A percentile compares a stretch with the other conserved stretches of the same genome.
phyloP scores from a whole-genome alignment of 2,113 vertebrate genomes.

The Megaceryle maxima region DNA sequence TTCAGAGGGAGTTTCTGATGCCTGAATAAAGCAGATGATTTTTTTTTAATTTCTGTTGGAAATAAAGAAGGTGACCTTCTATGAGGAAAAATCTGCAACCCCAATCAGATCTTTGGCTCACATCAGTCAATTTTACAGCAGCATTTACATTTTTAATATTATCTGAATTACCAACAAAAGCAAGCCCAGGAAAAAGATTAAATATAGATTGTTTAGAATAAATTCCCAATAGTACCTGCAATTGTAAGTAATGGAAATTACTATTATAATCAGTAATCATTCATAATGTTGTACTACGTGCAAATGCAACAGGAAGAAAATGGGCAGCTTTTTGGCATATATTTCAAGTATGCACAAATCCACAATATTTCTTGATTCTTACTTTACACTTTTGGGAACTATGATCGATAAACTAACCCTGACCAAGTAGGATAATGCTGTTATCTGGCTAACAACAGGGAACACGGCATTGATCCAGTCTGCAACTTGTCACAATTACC shows the following conservation, averaged over 20 bases:
- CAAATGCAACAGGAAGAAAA: background rate
- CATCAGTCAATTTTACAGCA: background rate
- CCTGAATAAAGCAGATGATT: background rate
- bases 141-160: background rate
- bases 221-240: background rate
- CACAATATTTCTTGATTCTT: background rate
- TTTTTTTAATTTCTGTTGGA: background rate
- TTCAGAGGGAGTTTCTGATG: background rate
- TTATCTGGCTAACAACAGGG: slow-evolving; percentile 29
- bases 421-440: background rate
- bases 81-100: background rate
- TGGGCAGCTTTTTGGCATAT: background rate
- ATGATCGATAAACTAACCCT: background rate
- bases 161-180: background rate
- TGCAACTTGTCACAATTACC: slow-evolving; percentile 12
- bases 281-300: background rate
- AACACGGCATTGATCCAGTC: slow-evolving; percentile 3
- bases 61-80: background rate
- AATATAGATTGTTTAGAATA: background rate
- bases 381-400: slow-evolving; percentile 24
- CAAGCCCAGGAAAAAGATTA: background rate
- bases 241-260: background rate
- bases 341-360: background rate
- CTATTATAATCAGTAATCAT: background rate
- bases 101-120: background rate